Evolutionary conservation across 2,888 invertebrate species (phyloP), one percentile per base, ranked within the genome.

Genomic region (Synanthedon andrenaeformis): DNA sequence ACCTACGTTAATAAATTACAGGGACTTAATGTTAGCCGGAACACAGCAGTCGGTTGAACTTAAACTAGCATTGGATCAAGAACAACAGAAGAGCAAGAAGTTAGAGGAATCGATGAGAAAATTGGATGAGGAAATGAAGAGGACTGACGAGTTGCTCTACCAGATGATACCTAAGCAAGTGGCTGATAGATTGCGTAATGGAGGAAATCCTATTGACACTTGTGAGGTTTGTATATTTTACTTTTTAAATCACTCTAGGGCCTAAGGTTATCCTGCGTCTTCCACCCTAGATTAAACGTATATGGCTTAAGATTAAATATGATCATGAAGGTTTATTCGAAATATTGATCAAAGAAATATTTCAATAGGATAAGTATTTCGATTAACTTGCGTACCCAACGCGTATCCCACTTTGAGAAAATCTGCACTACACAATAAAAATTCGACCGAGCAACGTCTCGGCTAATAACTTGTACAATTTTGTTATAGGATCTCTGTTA

Each of bases 81-180:
- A 99, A 72, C 96, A 98, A 67, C 94, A 97, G 73, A 99, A 99
- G 79, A 97, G 97, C 56, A 96, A 96, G 77, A 97, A 97, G 69
- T 82, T 99, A 52, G 97, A 98, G 70, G 97, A 98, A 69, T 97
- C 97, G 1, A 98, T 99, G 97, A 90, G 94, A 63, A 96, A 97
- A 72, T 82, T 99, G 59, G 98, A 98, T 73, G 94, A 95, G 62
- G 98, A 98, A 80, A 98, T 98, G 96, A 92, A 94, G 67, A 89
- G 97, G 58, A 98, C 98, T 0, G 98, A 99, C 73, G 96, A 97
- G 67, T 87, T 99, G 28, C 84, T 99, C 1, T 99, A 99, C 80
- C 98, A 99, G 88, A 98, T 99, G 98, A 98, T 99, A 88, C 99
- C 99, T 41, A 97, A 97, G 76, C 96, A 97, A 73, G 98, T 99